These are phyloP conservation scores for Hydrozoanthus gracilis DNA, from an alignment of 92 coral and sea anemone genomes.

Conservation along the genomic window DNA sequence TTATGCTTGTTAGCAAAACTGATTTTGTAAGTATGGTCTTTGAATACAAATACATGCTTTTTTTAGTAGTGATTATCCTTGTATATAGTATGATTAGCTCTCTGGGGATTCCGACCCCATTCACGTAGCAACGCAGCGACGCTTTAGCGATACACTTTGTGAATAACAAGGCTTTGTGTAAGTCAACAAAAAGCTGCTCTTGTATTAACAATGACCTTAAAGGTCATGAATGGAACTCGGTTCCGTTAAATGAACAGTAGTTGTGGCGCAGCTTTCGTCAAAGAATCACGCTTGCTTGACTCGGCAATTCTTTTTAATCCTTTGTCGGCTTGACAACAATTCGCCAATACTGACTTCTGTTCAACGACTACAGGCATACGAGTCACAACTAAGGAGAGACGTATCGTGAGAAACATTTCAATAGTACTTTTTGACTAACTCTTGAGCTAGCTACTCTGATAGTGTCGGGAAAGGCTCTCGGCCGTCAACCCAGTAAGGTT, in stretches of 20 bases:
- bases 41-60: neutral
- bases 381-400: too few relatives aligned
- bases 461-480: too few relatives aligned
- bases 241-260: constrained; percentile 46
- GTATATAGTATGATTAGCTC: neutral
- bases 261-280: neutral
- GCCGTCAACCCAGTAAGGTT: too few relatives aligned
- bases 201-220: constrained; percentile 32
- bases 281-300: neutral
- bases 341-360: too few relatives aligned
- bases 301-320: neutral
- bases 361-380: too few relatives aligned
- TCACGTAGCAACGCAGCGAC: constrained; percentile 42
- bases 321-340: neutral
- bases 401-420: too few relatives aligned
- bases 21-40: neutral
- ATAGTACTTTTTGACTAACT: neutral
- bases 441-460: neutral
- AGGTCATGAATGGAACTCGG: neutral
- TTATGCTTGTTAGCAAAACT: neutral
- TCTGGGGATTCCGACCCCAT: neutral
- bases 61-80: constrained; percentile 22
- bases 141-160: constrained; percentile 12
- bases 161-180: constrained; percentile 40
- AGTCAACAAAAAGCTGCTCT: constrained; percentile 35